phyloP scores from a whole-genome alignment of 2,888 invertebrate genomes.

The Masnerella sp. region DNA sequence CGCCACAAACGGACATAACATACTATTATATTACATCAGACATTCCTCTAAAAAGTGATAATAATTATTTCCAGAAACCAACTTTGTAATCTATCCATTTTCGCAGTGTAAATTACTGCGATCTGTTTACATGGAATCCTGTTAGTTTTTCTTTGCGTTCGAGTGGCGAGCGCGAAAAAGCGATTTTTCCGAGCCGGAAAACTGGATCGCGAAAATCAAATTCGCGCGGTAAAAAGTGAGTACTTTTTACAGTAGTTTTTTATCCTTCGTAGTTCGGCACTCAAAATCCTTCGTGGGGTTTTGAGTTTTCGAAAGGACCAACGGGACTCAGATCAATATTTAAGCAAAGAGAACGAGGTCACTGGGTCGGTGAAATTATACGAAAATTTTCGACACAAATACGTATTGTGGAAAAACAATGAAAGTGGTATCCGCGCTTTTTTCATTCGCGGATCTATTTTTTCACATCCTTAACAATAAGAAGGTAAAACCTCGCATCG shows the following conservation, averaged over 20 bases:
- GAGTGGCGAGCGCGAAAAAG: too few species aligned
- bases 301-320: conserved; percentile 59
- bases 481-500: conserved; percentile 10
- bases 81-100: too few species aligned
- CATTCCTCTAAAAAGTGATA: too few species aligned
- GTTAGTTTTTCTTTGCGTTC: too few species aligned
- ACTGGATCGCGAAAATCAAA: conserved; percentile 24
- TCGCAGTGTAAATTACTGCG: too few species aligned
- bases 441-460: conserved; percentile 13
- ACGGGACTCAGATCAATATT: conserved; percentile 56
- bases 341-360: conserved; percentile 59
- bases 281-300: conserved; percentile 46
- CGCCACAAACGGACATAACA: too few species aligned
- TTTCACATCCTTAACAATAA: conserved; percentile 27
- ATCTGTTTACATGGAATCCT: too few species aligned
- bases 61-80: too few species aligned
- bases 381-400: conserved; percentile 61
- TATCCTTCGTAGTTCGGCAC: conserved; percentile 6
- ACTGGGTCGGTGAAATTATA: conserved; percentile 62
- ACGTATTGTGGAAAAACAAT: conserved; percentile 58
- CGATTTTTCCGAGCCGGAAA: too few species aligned
- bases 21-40: too few species aligned
- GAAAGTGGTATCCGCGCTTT: conserved; percentile 29
- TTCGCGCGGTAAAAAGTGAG: conserved; percentile 24
- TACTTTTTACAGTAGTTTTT: too few species aligned